These are phyloP conservation scores for Lutraria lutraria DNA, from an alignment of 2,888 invertebrate species.

Conservation along the genomic window DNA sequence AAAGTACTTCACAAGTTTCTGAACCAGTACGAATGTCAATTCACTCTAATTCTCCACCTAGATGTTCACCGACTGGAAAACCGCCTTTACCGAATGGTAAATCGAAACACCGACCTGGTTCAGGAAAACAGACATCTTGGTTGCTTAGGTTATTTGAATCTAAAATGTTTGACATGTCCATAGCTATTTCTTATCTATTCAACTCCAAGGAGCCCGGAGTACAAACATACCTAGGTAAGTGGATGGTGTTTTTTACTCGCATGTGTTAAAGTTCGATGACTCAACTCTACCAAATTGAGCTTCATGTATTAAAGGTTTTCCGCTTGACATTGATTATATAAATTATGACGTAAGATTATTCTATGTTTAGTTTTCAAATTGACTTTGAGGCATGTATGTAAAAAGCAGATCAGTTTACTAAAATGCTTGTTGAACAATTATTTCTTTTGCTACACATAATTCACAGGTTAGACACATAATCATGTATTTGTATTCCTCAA, in stretches of 20 bases:
- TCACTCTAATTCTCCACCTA: slow-evolving; percentile 34
- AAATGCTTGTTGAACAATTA: no score
- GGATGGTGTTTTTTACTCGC: background rate
- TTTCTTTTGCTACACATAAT: no score
- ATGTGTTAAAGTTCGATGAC: no score
- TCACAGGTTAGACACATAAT: no score
- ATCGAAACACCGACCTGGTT: slow-evolving; percentile 58
- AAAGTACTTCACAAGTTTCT: slow-evolving; percentile 17
- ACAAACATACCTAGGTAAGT: slow-evolving; percentile 95
- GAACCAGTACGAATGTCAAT: slow-evolving; percentile 35
- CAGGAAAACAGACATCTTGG: slow-evolving; percentile 85
- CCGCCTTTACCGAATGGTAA: slow-evolving; percentile 69
- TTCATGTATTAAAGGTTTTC: no score
- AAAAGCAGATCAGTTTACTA: no score
- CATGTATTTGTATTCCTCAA: no score
- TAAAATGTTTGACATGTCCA: slow-evolving; percentile 98
- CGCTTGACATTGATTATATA: no score
- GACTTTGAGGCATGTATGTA: no score
- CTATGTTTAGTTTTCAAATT: no score
- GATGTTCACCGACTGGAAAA: slow-evolving; percentile 46
- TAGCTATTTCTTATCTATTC: slow-evolving; percentile 99
- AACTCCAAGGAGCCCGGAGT: slow-evolving; percentile 99
- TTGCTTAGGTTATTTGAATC: slow-evolving; percentile 97
- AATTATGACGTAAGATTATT: no score
- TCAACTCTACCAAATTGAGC: no score